A percentile compares a stretch with the other conserved stretches of the same genome.
Evolutionary conservation across 2,113 vertebrate genomes (phyloP).

Genomic region (Nesogale talazaci): DNA sequence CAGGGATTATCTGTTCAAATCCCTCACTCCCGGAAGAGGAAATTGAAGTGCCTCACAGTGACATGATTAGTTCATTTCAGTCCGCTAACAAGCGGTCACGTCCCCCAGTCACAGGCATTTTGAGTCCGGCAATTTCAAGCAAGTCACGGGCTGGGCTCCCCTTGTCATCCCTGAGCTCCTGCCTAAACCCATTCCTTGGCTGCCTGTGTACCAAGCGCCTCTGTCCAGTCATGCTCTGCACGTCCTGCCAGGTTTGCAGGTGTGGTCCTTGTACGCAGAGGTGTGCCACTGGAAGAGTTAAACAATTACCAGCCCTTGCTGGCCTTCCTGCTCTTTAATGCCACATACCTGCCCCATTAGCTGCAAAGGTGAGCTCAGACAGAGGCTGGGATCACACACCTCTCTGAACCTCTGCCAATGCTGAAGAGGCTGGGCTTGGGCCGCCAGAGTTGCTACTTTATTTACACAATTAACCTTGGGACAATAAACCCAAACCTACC

Average conservation of each 20-base stretch:
- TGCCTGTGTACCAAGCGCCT: constrained; percentile 55
- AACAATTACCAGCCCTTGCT: constrained; percentile 66
- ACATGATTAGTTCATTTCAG: constrained; percentile 35
- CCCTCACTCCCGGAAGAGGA: constrained; percentile 20
- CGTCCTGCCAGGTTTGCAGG: constrained; percentile 69
- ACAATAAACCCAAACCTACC: constrained; percentile 82
- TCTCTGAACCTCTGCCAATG: constrained; percentile 79
- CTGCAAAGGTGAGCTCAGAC: constrained; percentile 82
- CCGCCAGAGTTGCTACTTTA: constrained; percentile 76
- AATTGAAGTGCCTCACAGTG: background rate
- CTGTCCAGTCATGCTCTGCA: constrained; percentile 71
- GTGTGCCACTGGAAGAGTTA: constrained; percentile 84
- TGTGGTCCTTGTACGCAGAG: constrained; percentile 47
- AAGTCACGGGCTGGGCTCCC: constrained; percentile 29
- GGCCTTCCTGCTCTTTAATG: constrained; percentile 79
- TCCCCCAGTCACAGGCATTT: constrained; percentile 28
- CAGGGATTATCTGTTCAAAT: background rate
- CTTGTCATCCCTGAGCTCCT: constrained; percentile 32
- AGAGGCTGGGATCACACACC: constrained; percentile 81
- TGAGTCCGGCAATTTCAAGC: constrained; percentile 29
- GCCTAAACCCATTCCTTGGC: constrained; percentile 67
- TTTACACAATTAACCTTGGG: constrained; percentile 83
- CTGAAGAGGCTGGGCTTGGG: constrained; percentile 76
- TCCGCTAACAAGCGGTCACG: constrained; percentile 33
- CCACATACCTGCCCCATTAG: constrained; percentile 80